Evolutionary conservation across 2,797 vertebrate genomes (phyloP).

Genomic region (Huso huso): DNA sequence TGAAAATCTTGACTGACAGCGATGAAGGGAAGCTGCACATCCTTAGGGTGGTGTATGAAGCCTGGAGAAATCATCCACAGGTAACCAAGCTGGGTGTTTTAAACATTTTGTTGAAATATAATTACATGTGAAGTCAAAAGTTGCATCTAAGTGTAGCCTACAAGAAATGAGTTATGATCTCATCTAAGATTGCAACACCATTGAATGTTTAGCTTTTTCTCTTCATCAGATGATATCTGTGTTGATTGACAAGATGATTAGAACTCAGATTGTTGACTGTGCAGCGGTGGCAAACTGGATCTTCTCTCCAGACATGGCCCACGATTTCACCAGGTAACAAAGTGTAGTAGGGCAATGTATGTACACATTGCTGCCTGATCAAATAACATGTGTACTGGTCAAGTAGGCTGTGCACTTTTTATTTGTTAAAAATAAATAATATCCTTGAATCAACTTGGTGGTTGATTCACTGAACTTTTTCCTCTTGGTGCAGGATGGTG

Average conservation of each 20-base stretch:
- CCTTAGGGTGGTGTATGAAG: constrained; percentile 85
- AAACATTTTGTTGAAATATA: too few relatives aligned
- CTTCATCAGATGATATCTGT: constrained; percentile 81
- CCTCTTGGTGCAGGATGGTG: too few relatives aligned
- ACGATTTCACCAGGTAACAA: constrained; percentile 86
- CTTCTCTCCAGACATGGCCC: constrained; percentile 90
- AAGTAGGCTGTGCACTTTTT: neutral
- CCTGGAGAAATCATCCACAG: constrained; percentile 92
- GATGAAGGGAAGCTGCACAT: constrained; percentile 94
- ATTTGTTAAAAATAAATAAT: too few relatives aligned
- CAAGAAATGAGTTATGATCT: too few relatives aligned
- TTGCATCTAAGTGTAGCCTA: too few relatives aligned
- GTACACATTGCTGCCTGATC: neutral
- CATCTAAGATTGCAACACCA: too few relatives aligned
- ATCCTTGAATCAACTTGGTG: too few relatives aligned
- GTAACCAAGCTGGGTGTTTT: constrained; percentile 41
- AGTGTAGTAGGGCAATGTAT: neutral
- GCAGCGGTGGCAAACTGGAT: constrained; percentile 97
- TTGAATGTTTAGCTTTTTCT: constrained; percentile 8
- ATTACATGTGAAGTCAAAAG: too few relatives aligned
- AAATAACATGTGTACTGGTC: neutral
- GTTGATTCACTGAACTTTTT: too few relatives aligned
- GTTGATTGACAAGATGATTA: constrained; percentile 94
- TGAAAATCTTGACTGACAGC: constrained; percentile 82
- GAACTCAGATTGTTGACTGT: constrained; percentile 94